Evolutionary conservation across 1,140 invertebrate genomes (phyloP), one percentile per base, ranked within the genome.

Genomic region (Pogonomyrmex californicus): DNA sequence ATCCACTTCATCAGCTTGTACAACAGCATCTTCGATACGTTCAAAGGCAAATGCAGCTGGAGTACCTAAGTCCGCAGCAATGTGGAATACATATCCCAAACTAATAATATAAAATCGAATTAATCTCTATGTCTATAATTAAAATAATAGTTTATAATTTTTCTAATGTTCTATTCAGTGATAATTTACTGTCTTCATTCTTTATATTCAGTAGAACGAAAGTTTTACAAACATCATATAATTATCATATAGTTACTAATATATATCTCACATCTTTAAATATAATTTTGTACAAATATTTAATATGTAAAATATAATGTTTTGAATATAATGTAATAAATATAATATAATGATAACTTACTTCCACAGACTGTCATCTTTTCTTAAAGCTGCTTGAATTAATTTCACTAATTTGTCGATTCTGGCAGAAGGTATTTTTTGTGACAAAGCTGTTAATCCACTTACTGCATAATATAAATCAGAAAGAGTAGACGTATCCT

Each of bases 1-100:
- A 96, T 99, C 98, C 36, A 99, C 97, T 96, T 99, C 99, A 96
- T 99, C 99, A 49, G 99, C 99, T 94, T 99, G 98, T 14, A 98
- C 97, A 88, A 99, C 96, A 60, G 98, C 97, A 95, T 99, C 98
- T 95, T 99, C 98, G 66, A 99, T 97, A 66, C 97, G 96, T 81
- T 98, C 97, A 79, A 97, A 96, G 51, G 97, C 97, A 95, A 98
- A 97, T 90, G 97, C 97, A 56, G 97, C 96, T 86, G 96, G 96
- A 33, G 95, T 94, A 54, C 94, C 94, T 2, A 97, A 90, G 38
- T 96, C 95, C 36, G 98, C 95, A 56, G 98, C 98, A 81, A 98
- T 96, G 86, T 98, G 97, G 88, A 99, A 98, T 58, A 97, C 96
- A 95, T 98, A 98, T 0, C 97, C 98, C 86, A 99, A 96, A 92